Conservation (phyloP, 92 coral and sea anemone species). For the Phymanthus crucifer region DNA sequence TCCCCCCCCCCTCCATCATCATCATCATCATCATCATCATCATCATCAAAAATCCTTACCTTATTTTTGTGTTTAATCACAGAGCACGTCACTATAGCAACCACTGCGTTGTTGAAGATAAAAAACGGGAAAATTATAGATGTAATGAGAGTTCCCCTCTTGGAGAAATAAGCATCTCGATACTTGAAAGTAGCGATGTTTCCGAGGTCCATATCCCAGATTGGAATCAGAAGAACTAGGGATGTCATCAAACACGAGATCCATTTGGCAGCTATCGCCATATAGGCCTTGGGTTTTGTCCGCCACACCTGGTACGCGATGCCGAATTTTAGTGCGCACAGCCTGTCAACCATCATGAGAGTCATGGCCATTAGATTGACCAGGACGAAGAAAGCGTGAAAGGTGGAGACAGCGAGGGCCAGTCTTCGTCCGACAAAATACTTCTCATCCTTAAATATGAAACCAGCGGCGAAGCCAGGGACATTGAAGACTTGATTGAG, state of each 20-base stretch:
- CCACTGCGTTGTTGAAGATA: background rate
- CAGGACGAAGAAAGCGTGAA: background rate
- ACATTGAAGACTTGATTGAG: too few species aligned
- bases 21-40: too few species aligned
- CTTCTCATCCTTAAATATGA: too few species aligned
- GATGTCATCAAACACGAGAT: background rate
- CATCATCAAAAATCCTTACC: too few species aligned
- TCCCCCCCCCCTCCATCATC: background rate
- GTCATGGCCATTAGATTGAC: background rate
- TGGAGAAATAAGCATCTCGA: slow-evolving; percentile 9
- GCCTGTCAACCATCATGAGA: background rate
- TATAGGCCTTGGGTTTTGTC: background rate
- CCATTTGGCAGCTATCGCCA: slow-evolving; percentile 8
- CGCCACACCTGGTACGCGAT: background rate
- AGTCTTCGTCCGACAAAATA: background rate
- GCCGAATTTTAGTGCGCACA: background rate
- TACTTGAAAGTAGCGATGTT: background rate
- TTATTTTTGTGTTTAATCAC: background rate
- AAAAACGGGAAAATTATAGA: slow-evolving; percentile 11
- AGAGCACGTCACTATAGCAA: slow-evolving; percentile 10
- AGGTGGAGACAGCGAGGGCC: background rate
- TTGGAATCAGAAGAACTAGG: background rate
- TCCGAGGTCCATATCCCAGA: slow-evolving; percentile 27
- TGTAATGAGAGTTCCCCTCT: background rate
- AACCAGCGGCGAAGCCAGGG: too few species aligned